Conservation (phyloP, 2,113 vertebrate species). For the Lathamus discolor region DNA sequence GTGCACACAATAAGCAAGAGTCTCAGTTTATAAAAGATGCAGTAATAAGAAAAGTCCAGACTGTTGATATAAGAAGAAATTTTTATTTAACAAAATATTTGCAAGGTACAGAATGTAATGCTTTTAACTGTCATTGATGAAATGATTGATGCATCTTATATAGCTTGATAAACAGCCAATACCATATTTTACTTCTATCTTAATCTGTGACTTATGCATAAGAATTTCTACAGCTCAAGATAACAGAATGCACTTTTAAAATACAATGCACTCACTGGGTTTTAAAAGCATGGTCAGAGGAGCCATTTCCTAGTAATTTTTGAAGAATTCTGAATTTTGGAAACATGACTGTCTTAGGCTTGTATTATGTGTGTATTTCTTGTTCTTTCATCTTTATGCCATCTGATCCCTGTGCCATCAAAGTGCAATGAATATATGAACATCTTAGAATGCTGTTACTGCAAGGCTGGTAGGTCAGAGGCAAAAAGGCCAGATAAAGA, state of each 20-base stretch:
- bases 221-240: not conserved
- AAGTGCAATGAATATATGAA: not conserved
- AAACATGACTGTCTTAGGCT: not conserved
- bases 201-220: not conserved
- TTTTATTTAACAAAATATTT: not conserved
- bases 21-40: not conserved
- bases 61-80: not conserved
- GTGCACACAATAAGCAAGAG: not conserved
- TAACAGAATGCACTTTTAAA: not conserved
- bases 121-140: not conserved
- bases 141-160: not conserved
- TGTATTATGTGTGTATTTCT: not conserved
- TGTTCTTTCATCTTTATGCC: not conserved
- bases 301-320: not conserved
- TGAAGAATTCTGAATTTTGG: not conserved
- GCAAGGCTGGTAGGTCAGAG: not conserved
- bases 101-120: not conserved
- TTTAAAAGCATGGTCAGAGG: not conserved
- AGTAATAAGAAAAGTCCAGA: not conserved
- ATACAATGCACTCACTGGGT: not conserved
- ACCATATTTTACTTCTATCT: not conserved
- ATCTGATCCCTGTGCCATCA: not conserved
- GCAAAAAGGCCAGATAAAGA: not conserved
- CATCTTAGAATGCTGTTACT: not conserved
- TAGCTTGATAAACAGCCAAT: not conserved